Evolutionary conservation across 2,113 vertebrate species (phyloP).

Genomic region (Candoia aspera): DNA sequence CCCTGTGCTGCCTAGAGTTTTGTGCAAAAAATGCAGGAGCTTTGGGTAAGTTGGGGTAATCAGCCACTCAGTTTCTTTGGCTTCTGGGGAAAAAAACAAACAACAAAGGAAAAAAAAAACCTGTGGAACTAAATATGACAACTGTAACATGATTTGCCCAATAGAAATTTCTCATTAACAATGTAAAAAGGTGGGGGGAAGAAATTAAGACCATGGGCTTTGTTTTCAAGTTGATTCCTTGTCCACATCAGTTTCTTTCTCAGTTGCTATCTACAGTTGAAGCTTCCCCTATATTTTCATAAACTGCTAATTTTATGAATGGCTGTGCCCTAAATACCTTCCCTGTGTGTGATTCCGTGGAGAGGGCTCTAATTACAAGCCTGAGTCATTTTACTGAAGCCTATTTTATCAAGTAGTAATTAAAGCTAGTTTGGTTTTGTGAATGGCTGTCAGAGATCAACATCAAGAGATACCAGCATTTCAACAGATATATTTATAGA

Average conservation of each 20-base stretch:
- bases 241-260: not conserved
- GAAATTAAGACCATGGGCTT: not conserved
- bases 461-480: not conserved
- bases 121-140: not conserved
- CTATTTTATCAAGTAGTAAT: not conserved
- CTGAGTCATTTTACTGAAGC: not conserved
- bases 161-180: not conserved
- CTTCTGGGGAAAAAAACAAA: not conserved
- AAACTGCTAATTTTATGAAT: not conserved
- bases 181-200: not conserved
- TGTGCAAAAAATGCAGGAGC: conserved; percentile 3
- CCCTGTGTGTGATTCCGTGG: not conserved
- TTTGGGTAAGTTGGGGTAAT: too few relatives aligned
- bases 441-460: not conserved
- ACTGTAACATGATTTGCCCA: not conserved
- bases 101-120: not conserved
- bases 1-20: not conserved
- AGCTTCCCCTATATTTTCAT: not conserved
- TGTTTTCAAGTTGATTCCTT: not conserved
- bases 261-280: not conserved
- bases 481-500: not conserved
- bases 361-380: not conserved
- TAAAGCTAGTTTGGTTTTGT: not conserved
- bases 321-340: not conserved
- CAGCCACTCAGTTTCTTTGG: not conserved